Conservation (phyloP, 53 echinoderm and acorn worm genomes). For the Hippasteria phrygiana region DNA sequence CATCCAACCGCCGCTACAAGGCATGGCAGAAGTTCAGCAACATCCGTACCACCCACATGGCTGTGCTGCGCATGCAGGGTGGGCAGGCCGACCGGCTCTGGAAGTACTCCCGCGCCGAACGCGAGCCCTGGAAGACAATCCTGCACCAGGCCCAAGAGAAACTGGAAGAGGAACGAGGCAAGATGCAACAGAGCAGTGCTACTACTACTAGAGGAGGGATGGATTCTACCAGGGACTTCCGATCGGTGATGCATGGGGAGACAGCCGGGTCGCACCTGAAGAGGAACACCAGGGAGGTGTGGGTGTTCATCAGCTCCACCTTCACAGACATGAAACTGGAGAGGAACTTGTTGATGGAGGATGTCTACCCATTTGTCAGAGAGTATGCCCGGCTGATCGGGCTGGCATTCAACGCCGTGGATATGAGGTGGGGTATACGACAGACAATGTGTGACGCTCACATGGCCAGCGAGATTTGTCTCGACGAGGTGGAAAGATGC, state of each 20-base stretch:
- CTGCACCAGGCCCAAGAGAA: constrained; percentile 69
- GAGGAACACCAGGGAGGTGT: constrained; percentile 68
- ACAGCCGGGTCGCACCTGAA: constrained; percentile 60
- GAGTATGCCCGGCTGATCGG: constrained; percentile 87
- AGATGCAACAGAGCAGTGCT: neutral
- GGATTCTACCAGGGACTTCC: no score
- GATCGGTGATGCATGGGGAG: constrained; percentile 72
- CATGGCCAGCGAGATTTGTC: constrained; percentile 86
- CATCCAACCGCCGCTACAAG: constrained; percentile 15
- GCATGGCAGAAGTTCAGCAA: constrained; percentile 57
- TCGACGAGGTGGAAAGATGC: constrained; percentile 89
- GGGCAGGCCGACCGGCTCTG: constrained; percentile 67
- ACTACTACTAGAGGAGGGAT: constrained; percentile 15
- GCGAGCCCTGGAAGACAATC: constrained; percentile 82
- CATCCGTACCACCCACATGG: constrained; percentile 53
- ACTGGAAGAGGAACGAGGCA: constrained; percentile 56
- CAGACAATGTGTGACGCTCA: constrained; percentile 80
- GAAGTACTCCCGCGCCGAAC: constrained; percentile 62
- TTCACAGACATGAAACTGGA: constrained; percentile 92
- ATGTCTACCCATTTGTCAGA: constrained; percentile 90
- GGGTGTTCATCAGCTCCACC: constrained; percentile 97
- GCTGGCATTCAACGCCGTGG: constrained; percentile 88
- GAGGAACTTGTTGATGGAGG: constrained; percentile 82
- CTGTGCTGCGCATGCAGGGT: constrained; percentile 76
- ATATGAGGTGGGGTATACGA: constrained; percentile 92